Percentiles rank a stretch among this genome's conserved stretches.
Evolutionary conservation across 2,888 invertebrate genomes (phyloP).

Genomic region (Prosapia bicincta): DNA sequence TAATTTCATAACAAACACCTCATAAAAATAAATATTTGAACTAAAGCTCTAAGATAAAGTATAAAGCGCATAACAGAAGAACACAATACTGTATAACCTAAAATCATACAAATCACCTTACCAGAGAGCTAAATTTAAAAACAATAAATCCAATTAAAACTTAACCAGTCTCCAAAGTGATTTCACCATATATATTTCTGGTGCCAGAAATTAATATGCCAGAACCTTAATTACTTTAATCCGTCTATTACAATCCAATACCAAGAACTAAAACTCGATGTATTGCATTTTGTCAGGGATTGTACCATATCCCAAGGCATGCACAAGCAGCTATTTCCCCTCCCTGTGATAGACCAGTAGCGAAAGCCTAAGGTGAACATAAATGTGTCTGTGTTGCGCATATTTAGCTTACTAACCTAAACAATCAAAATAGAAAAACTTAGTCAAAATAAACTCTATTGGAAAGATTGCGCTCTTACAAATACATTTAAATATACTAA

Average conservation of each 20-base stretch:
- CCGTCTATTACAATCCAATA: neutral
- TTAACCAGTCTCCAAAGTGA: neutral
- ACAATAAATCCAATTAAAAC: neutral
- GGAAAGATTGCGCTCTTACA: neutral
- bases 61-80: neutral
- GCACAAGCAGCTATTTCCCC: neutral
- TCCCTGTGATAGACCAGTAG: neutral
- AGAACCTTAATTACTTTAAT: neutral
- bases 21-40: neutral
- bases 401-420: neutral
- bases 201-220: too few relatives aligned
- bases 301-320: neutral
- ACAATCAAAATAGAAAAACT: neutral
- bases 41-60: neutral
- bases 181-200: neutral
- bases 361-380: neutral
- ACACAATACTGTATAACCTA: neutral
- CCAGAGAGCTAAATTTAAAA: neutral
- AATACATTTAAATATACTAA: neutral
- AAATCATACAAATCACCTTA: neutral
- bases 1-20: too few relatives aligned
- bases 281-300: neutral
- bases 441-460: neutral
- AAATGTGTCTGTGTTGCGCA: neutral
- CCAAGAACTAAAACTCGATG: neutral